Evolutionary conservation across 2,113 vertebrate species (phyloP).

Genomic region (Catharus minimus): DNA sequence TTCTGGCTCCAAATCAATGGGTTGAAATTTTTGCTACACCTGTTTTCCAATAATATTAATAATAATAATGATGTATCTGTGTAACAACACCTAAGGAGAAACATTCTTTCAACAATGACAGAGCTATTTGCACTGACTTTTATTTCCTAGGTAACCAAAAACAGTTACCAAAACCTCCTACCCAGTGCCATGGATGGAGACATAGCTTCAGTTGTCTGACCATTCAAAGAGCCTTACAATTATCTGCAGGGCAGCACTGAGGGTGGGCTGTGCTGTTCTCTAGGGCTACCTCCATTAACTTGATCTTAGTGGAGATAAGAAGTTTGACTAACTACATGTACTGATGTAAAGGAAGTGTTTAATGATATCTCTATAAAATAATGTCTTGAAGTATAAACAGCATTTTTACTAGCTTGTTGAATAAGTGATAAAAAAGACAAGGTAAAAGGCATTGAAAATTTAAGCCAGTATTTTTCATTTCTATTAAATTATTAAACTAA

Average conservation of each 20-base stretch:
- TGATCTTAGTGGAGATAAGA: not conserved
- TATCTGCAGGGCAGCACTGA: not conserved
- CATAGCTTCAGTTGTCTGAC: accelerated
- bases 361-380: not conserved
- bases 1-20: not conserved
- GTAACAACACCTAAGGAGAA: not conserved
- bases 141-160: not conserved
- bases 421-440: not conserved
- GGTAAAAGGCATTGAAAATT: not conserved
- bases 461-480: not conserved
- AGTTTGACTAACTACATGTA: not conserved
- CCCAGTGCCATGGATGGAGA: not conserved
- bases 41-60: not conserved
- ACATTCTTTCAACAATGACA: not conserved
- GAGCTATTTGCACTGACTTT: not conserved
- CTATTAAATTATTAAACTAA: not conserved
- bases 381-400: not conserved
- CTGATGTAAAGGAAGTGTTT: not conserved
- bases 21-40: not conserved
- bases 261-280: not conserved
- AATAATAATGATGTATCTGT: not conserved
- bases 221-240: not conserved
- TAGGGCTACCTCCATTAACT: not conserved
- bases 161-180: not conserved
- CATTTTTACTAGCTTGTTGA: not conserved